These are phyloP conservation scores for Elysia crispata DNA, from an alignment of 2,888 invertebrate genomes.

Conservation along the genomic window DNA sequence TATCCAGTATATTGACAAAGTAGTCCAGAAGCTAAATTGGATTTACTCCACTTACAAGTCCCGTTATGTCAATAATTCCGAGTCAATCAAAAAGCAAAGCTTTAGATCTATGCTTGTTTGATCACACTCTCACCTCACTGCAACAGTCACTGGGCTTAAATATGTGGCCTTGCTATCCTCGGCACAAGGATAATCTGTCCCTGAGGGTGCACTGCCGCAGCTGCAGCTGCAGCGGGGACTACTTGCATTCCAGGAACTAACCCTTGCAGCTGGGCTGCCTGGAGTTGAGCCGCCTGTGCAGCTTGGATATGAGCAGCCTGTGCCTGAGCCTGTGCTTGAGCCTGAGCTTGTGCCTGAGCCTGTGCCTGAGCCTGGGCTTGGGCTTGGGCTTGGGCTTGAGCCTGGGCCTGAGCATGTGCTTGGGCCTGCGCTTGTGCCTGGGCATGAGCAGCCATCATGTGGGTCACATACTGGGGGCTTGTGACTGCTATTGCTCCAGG, in stretches of 20 bases:
- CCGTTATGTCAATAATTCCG: no score
- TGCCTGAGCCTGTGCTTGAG: slow-evolving; percentile 49
- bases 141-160: slow-evolving; percentile 48
- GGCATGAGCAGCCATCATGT: slow-evolving; percentile 52
- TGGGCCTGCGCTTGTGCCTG: slow-evolving; percentile 59
- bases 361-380: slow-evolving; percentile 60
- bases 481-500: slow-evolving; percentile 39
- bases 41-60: no score
- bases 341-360: slow-evolving; percentile 53
- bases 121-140: no score
- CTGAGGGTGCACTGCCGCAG: slow-evolving; percentile 47
- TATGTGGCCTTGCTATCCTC: slow-evolving; percentile 61
- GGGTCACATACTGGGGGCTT: slow-evolving; percentile 51
- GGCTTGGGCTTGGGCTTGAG: slow-evolving; percentile 51
- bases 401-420: slow-evolving; percentile 58
- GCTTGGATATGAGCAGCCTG: slow-evolving; percentile 47
- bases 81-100: no score
- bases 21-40: no score
- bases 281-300: slow-evolving; percentile 53
- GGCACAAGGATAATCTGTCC: slow-evolving; percentile 68
- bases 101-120: no score
- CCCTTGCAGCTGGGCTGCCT: slow-evolving; percentile 52
- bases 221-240: slow-evolving; percentile 11
- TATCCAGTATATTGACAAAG: no score
- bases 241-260: slow-evolving; percentile 44